phyloP scores from a whole-genome alignment of 2,797 vertebrate species.

The Threskiornis aethiopicus region DNA sequence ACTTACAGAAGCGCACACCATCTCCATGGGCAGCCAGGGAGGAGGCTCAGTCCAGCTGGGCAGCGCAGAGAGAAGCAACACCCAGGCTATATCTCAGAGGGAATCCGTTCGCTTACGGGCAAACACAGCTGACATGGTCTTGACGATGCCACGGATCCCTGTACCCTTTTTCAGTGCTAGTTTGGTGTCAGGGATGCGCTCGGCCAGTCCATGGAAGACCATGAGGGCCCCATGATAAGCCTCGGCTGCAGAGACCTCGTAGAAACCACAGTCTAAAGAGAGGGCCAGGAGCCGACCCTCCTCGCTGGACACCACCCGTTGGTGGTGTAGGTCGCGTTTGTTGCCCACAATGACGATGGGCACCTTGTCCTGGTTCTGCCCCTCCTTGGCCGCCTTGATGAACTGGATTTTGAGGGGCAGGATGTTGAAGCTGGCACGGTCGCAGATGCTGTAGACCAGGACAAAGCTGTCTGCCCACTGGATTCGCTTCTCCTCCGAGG shows the following conservation, averaged over 20 bases:
- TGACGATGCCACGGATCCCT: constrained; percentile 80
- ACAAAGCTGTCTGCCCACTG: constrained; percentile 84
- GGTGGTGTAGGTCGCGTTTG: constrained; percentile 80
- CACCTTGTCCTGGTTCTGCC: constrained; percentile 74
- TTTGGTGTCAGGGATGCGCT: constrained; percentile 74
- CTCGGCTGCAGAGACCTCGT: constrained; percentile 82
- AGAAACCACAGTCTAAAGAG: constrained; percentile 79
- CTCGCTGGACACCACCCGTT: constrained; percentile 77
- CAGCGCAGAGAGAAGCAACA: neutral
- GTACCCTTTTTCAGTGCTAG: constrained; percentile 72
- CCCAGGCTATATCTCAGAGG: constrained; percentile 26
- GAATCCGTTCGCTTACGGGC: constrained; percentile 79
- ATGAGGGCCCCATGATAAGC: constrained; percentile 79
- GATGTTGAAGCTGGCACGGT: constrained; percentile 79
- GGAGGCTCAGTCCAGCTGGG: neutral
- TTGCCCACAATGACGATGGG: constrained; percentile 83
- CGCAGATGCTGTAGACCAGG: constrained; percentile 82
- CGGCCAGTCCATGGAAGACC: constrained; percentile 79
- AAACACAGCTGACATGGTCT: constrained; percentile 81
- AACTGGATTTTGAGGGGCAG: constrained; percentile 75
- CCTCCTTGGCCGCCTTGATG: constrained; percentile 77
- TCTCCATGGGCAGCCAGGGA: neutral
- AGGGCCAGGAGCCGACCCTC: constrained; percentile 80
- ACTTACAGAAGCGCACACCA: neutral
- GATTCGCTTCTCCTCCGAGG: constrained; percentile 74